Evolutionary conservation across 2,113 vertebrate species (phyloP), one percentile per base, ranked within the genome.

Genomic region (Hippolais icterina): DNA sequence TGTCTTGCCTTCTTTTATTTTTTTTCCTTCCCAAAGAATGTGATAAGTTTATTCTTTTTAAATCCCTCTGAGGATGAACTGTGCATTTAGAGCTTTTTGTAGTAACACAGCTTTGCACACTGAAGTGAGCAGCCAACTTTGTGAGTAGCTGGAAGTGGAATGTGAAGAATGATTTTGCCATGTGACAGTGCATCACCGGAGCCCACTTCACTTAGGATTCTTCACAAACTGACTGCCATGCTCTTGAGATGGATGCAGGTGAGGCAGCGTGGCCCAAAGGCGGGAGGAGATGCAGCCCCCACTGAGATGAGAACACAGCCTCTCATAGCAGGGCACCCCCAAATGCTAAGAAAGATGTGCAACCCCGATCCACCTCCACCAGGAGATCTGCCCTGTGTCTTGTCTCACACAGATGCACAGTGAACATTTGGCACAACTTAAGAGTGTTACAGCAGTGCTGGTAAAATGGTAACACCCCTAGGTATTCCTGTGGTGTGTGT

Each of bases 11-110:
- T 78, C 11, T 44, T 20, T 54, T 53, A 31, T 60, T 57, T 39
- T 53, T 49, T 87, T 69, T 44, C 9, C 3, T 47, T 15, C 1
- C 13, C 49, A 87, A 96, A 94, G 93, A 97, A 96, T 96, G 84
- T 95, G 93, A 77, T 91, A 95, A 87, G 90, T 97, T 95, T 96
- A 93, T 93, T 97, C 92, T 87, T 96, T 89, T 96, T 50, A 89
- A 97, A 95, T 95, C 90, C 93, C 78, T 93, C 71, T 93, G 84
- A 88, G 90, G 83, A 96, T 74, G 50, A 93, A 46, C 33, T 86
- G 64, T 83, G 88, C 35, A 1, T 95, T 94, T 91, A 78, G 69
- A 83, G 90, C 84, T 96, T 94, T 93, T 94, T 96, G 90, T 85
- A 89, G 83, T 94, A 89, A 91, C 52, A 64, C 56, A 89, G 66